Conservation (phyloP, 2,113 vertebrate genomes). For the Taxidea taxus region DNA sequence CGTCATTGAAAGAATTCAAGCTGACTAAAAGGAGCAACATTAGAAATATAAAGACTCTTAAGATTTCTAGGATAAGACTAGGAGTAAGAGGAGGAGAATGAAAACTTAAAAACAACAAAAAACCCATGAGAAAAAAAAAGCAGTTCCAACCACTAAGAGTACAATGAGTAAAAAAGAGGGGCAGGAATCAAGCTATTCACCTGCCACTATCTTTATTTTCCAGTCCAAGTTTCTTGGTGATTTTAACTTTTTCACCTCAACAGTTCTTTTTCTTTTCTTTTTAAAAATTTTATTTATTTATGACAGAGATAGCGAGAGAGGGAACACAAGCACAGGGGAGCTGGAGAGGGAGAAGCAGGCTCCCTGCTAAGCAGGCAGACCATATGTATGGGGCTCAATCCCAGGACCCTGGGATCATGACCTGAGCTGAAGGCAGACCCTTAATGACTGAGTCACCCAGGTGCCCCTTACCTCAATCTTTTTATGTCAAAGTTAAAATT, state of each 20-base stretch:
- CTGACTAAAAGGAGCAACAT: background rate
- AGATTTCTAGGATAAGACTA: background rate
- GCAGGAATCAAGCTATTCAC: background rate
- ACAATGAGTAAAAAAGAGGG: background rate
- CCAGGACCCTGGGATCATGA: too few relatives aligned
- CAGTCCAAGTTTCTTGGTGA: background rate
- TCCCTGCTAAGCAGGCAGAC: too few relatives aligned
- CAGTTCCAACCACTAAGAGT: background rate
- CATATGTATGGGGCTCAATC: too few relatives aligned
- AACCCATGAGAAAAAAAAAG: background rate
- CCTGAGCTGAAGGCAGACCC: too few relatives aligned
- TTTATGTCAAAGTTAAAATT: background rate
- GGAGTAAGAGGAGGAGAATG: too few relatives aligned
- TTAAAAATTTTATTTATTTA: too few relatives aligned
- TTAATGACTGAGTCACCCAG: too few relatives aligned
- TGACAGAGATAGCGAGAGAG: too few relatives aligned
- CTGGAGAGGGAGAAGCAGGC: too few relatives aligned
- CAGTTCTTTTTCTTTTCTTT: too few relatives aligned
- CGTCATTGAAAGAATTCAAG: background rate
- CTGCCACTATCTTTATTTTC: background rate
- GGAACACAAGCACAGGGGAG: too few relatives aligned
- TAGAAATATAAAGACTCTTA: background rate
- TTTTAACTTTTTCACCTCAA: constrained; percentile 21
- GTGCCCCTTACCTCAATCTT: background rate
- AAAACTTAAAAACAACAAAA: background rate